Conservation (phyloP, 2,888 invertebrate genomes). For the Plagiodera versicolora region DNA sequence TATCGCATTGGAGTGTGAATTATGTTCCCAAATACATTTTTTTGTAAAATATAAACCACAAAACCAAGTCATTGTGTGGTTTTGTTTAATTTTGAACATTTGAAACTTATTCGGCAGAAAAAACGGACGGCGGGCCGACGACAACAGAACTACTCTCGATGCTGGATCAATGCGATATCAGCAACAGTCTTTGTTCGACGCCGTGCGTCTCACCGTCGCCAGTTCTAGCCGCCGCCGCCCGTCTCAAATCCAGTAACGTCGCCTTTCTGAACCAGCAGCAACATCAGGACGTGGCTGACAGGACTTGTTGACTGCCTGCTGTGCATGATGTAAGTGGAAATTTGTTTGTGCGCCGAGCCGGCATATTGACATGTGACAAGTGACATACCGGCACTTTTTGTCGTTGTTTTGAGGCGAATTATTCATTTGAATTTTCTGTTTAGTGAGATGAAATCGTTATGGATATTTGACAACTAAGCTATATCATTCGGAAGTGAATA, state of each 20-base stretch:
- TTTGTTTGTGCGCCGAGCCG: not conserved
- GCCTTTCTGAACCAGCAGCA: conserved; percentile 63
- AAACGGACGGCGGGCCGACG: conserved; percentile 83
- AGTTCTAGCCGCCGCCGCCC: conserved; percentile 57
- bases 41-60: not conserved
- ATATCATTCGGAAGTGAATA: too few species aligned
- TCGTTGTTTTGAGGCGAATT: too few species aligned
- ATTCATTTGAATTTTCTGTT: too few species aligned
- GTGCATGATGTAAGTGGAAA: not conserved
- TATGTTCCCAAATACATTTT: not conserved
- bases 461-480: too few species aligned
- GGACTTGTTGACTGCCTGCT: conserved; percentile 21
- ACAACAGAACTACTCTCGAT: conserved; percentile 88
- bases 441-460: too few species aligned
- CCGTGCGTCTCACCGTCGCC: conserved; percentile 80
- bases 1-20: too few species aligned
- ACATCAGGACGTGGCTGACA: conserved; percentile 31
- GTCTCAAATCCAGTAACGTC: conserved; percentile 66
- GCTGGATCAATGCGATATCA: conserved; percentile 92
- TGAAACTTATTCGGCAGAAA: conserved; percentile 10
- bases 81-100: not conserved
- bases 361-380: not conserved
- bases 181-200: conserved; percentile 74
- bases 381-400: too few species aligned
- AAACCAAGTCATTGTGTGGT: too few species aligned